These are phyloP conservation scores for Gallinago undulata DNA, from an alignment of 2,113 vertebrate genomes.

Conservation along the genomic window DNA sequence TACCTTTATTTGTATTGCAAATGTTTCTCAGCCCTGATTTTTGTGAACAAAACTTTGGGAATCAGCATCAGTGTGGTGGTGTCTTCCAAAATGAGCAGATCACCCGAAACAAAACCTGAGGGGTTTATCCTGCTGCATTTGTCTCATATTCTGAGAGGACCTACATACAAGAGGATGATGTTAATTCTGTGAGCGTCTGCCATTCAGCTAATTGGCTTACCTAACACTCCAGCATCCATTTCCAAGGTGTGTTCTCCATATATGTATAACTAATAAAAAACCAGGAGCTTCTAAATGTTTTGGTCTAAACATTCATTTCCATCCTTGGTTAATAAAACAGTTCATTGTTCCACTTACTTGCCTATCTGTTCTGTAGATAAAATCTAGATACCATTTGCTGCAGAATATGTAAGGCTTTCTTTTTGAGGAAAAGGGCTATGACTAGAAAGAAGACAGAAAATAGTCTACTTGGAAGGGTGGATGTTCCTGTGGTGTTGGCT, in stretches of 20 bases:
- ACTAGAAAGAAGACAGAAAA: neutral
- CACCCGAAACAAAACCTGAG: neutral
- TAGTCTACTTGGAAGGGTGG: neutral
- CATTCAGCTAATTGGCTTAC: neutral
- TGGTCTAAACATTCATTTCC: neutral
- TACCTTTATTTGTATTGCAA: neutral
- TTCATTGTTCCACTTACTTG: neutral
- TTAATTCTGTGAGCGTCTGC: neutral
- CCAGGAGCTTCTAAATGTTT: neutral
- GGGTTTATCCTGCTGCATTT: neutral
- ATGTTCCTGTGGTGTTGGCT: neutral
- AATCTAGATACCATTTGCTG: neutral
- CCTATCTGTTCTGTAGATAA: neutral
- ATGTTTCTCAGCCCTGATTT: neutral
- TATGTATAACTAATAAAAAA: neutral
- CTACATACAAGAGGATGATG: neutral
- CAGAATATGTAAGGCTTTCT: neutral
- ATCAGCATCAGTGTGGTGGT: neutral
- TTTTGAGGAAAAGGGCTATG: neutral
- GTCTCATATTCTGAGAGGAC: neutral
- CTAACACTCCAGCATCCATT: neutral
- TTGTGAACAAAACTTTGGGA: neutral
- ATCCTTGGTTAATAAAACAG: neutral
- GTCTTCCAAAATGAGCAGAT: neutral
- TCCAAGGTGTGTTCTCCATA: neutral